A percentile compares a stretch with the other conserved stretches of the same genome.
These are phyloP conservation scores for Cyprinus carpio DNA, from an alignment of 2,113 vertebrate species.

Conservation along the genomic window DNA sequence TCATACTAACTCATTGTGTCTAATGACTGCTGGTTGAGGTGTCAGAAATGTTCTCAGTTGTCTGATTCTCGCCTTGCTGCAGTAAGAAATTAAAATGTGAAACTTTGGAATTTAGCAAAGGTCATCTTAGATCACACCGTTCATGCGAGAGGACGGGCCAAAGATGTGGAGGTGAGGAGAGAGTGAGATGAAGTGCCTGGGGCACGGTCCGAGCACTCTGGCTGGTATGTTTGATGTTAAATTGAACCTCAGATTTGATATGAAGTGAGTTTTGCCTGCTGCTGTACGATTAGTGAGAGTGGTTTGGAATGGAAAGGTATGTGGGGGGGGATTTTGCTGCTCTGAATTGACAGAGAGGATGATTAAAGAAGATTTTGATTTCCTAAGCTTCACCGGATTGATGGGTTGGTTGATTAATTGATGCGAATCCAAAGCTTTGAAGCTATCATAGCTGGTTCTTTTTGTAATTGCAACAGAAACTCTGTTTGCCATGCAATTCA, in stretches of 20 bases:
- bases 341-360: not conserved
- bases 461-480: not conserved
- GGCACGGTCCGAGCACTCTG: slow-evolving; percentile 27
- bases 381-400: not conserved
- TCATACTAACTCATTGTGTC: slow-evolving; percentile 1
- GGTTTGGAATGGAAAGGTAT: slow-evolving; percentile 42
- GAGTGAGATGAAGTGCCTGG: slow-evolving; percentile 61
- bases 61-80: not conserved
- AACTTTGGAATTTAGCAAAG: slow-evolving; percentile 28
- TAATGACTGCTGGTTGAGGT: slow-evolving; percentile 39
- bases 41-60: not conserved
- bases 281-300: slow-evolving; percentile 28
- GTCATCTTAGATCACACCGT: slow-evolving; percentile 17
- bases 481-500: not conserved
- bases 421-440: not conserved
- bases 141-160: not conserved
- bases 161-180: slow-evolving; percentile 55
- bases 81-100: not conserved
- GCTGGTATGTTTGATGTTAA: slow-evolving; percentile 54
- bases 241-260: slow-evolving; percentile 58
- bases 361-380: slow-evolving; percentile 7
- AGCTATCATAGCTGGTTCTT: not conserved
- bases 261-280: slow-evolving; percentile 49
- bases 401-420: not conserved
- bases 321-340: not conserved